Evolutionary conservation across 2,888 invertebrate species (phyloP).

Genomic region (Phragmatobia fuliginosa): DNA sequence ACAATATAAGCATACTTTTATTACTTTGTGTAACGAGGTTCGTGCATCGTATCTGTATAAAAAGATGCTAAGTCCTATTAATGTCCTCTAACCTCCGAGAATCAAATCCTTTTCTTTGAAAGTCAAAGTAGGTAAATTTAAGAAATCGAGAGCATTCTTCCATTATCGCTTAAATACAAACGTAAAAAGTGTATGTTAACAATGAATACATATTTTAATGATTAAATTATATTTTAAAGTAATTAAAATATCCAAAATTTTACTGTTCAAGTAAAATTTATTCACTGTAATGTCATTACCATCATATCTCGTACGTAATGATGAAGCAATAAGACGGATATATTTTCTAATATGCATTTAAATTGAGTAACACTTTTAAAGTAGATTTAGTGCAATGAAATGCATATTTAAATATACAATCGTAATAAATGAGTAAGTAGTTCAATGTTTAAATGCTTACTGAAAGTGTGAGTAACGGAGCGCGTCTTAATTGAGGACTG

Average conservation of each 20-base stretch:
- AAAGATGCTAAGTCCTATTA: not conserved
- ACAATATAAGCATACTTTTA: not conserved
- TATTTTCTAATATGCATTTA: constrained; percentile 8
- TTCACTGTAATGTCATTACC: not conserved
- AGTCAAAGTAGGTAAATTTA: not conserved
- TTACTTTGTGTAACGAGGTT: not conserved
- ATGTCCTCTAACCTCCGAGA: not conserved
- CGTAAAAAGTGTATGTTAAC: not conserved
- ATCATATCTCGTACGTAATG: constrained; percentile 1
- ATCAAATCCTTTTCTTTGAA: too few species aligned
- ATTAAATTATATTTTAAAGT: too few species aligned
- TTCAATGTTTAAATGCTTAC: constrained; percentile 29
- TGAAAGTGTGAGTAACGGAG: constrained; percentile 30
- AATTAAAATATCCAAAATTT: not conserved
- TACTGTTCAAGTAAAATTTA: not conserved
- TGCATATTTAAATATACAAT: constrained; percentile 16
- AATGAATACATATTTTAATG: not conserved
- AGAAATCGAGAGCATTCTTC: not conserved
- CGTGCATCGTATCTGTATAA: not conserved
- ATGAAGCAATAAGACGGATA: constrained; percentile 9
- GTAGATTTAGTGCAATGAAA: constrained; percentile 21
- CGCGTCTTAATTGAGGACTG: not conserved
- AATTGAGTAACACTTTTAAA: constrained; percentile 21
- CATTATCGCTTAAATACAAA: not conserved
- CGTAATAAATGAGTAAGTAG: constrained; percentile 28